Percentiles rank a stretch among this genome's conserved stretches.
These are phyloP conservation scores for Mola mola DNA, from an alignment of 2,113 vertebrate genomes.

Conservation along the genomic window DNA sequence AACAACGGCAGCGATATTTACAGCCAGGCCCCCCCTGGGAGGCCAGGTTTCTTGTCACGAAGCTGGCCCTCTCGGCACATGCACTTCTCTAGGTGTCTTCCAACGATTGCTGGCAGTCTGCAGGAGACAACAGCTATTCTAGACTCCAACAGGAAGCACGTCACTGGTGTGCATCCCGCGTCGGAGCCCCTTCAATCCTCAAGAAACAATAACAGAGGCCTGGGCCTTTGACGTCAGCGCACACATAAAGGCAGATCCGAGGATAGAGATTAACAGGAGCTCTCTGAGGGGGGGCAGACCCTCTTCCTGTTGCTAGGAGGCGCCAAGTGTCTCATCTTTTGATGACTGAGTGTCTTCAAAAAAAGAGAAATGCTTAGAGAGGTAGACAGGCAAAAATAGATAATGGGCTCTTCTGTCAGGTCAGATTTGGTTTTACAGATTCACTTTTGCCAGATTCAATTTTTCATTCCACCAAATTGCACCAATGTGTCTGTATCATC, in stretches of 20 bases:
- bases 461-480: background rate
- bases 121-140: conserved; percentile 48
- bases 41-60: conserved; percentile 60
- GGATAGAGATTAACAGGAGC: conserved; percentile 57
- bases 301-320: conserved; percentile 68
- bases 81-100: conserved; percentile 53
- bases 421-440: conserved; percentile 5
- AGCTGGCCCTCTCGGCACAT: conserved; percentile 36
- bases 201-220: conserved; percentile 55
- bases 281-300: conserved; percentile 43
- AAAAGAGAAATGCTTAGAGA: conserved; percentile 31
- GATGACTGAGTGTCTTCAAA: conserved; percentile 39
- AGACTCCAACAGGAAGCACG: conserved; percentile 56
- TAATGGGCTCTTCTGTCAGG: conserved; percentile 28
- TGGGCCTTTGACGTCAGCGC: conserved; percentile 64
- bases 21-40: conserved; percentile 40
- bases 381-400: conserved; percentile 35
- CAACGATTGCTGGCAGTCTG: conserved; percentile 22
- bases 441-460: background rate
- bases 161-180: conserved; percentile 48
- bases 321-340: conserved; percentile 49
- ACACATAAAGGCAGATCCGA: conserved; percentile 47
- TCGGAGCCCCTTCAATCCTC: conserved; percentile 45
- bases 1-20: conserved; percentile 68
- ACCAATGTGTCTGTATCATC: background rate